phyloP scores from a whole-genome alignment of 2,797 vertebrate species.

The Salmo trutta region DNA sequence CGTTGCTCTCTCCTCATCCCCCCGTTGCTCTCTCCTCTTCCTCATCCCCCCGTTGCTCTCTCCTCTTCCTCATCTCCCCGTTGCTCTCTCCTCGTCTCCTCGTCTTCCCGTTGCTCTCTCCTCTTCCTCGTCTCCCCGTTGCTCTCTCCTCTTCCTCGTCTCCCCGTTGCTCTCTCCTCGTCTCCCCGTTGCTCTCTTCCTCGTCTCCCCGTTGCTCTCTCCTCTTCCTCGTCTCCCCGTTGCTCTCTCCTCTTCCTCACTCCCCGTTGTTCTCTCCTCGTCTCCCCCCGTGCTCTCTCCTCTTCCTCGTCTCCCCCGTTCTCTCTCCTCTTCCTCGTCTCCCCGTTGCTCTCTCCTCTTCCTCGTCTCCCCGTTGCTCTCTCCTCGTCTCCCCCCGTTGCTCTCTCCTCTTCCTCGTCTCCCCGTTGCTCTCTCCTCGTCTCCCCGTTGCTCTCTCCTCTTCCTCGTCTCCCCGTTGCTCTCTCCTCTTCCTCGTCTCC shows the following conservation, averaged over 20 bases:
- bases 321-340: too few species aligned
- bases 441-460: background rate
- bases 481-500: background rate
- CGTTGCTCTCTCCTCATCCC: too few species aligned
- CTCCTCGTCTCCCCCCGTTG: constrained; percentile 28
- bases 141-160: background rate
- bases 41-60: too few species aligned
- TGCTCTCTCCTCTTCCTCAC: too few species aligned
- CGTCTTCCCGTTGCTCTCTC: background rate
- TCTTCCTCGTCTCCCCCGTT: background rate
- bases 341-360: constrained; percentile 19
- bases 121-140: constrained; percentile 4
- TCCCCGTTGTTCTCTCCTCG: background rate
- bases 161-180: constrained; percentile 1
- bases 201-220: constrained; percentile 14
- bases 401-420: constrained; percentile 27
- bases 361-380: background rate
- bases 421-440: background rate
- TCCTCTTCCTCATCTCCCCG: too few species aligned
- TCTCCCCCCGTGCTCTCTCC: too few species aligned
- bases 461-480: constrained; percentile 9
- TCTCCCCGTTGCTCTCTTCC: background rate
- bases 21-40: too few species aligned
- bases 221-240: too few species aligned
- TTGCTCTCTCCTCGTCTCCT: too few species aligned